Percentiles rank a stretch among this genome's conserved stretches.
phyloP scores from a whole-genome alignment of 2,888 invertebrate species.

The Endotricha flammealis region DNA sequence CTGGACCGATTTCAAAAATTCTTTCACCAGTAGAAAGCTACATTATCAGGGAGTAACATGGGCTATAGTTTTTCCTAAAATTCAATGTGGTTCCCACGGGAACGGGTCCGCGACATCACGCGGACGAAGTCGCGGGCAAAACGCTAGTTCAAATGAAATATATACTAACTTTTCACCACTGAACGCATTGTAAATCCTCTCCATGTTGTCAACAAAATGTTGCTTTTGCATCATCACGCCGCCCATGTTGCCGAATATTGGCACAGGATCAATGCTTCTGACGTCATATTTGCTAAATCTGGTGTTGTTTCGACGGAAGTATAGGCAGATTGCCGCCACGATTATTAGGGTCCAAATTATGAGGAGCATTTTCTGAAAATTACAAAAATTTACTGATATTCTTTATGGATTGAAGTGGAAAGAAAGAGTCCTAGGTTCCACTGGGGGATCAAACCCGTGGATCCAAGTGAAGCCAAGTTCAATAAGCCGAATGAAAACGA shows the following conservation, averaged over 20 bases:
- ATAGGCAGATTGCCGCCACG: constrained; percentile 13
- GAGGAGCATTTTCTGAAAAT: constrained; percentile 21
- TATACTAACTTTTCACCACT: constrained; percentile 34
- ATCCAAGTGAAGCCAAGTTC: no score
- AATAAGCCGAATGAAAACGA: no score
- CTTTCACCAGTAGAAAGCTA: no score
- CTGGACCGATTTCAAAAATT: no score
- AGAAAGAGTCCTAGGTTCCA: no score
- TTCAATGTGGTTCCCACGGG: no score
- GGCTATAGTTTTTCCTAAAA: no score
- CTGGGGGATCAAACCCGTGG: no score
- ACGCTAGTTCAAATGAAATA: background rate
- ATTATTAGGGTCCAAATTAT: constrained; percentile 26
- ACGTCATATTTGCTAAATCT: constrained; percentile 32
- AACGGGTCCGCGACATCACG: no score
- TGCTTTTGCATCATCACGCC: constrained; percentile 12
- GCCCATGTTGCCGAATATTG: constrained; percentile 23
- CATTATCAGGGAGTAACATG: no score
- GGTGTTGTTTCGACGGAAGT: constrained; percentile 20
- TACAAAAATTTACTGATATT: background rate
- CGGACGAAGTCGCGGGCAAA: no score
- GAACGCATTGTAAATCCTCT: constrained; percentile 27
- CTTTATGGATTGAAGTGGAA: no score
- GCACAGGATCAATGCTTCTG: constrained; percentile 21
- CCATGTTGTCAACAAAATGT: constrained; percentile 26